A percentile compares a stretch with the other conserved stretches of the same genome.
Evolutionary conservation across 1,140 invertebrate species (phyloP).

Genomic region (Polyergus mexicanus): DNA sequence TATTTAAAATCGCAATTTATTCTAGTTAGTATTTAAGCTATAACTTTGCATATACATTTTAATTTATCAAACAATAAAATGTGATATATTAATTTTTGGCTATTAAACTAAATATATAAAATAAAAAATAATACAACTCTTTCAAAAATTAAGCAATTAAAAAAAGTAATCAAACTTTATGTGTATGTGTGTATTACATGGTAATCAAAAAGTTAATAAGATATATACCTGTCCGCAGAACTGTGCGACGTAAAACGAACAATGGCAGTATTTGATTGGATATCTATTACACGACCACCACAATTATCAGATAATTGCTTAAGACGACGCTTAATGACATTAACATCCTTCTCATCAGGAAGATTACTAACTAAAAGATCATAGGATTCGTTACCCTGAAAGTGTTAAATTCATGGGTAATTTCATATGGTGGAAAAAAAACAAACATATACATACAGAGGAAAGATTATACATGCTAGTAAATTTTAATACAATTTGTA

Average conservation of each 20-base stretch:
- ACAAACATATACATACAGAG: background rate
- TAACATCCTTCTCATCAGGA: constrained; percentile 84
- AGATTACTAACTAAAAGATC: constrained; percentile 87
- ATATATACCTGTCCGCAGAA: constrained; percentile 90
- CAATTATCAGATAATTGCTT: constrained; percentile 92
- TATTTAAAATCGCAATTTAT: background rate
- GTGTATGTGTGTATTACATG: constrained; percentile 4
- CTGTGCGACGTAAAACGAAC: constrained; percentile 91
- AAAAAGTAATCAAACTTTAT: background rate
- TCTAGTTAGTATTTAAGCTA: too few species aligned
- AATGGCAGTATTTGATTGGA: constrained; percentile 89
- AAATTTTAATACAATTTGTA: constrained; percentile 1
- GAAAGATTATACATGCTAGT: background rate
- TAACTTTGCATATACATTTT: too few species aligned
- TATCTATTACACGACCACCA: constrained; percentile 91
- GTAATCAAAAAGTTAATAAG: constrained; percentile 11
- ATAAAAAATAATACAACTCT: background rate
- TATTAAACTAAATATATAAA: background rate
- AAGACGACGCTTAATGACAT: constrained; percentile 88
- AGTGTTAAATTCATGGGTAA: constrained; percentile 55
- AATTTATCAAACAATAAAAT: background rate
- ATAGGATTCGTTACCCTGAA: constrained; percentile 82
- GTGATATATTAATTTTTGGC: background rate
- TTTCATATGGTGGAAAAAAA: constrained; percentile 23
- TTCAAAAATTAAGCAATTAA: background rate